phyloP scores from a whole-genome alignment of 1,140 invertebrate genomes.

The Metaphire vulgaris region DNA sequence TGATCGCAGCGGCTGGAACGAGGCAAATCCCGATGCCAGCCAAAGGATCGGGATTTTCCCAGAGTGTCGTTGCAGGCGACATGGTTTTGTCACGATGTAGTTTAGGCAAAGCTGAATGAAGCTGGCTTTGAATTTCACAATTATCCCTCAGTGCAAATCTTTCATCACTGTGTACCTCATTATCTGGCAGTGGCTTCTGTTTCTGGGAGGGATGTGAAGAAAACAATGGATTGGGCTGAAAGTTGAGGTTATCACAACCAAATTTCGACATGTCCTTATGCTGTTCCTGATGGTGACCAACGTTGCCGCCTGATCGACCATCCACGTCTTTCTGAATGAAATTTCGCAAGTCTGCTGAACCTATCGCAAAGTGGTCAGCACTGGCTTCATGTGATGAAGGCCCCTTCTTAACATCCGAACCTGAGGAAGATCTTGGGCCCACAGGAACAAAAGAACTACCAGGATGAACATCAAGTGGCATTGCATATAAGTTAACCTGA shows the following conservation, averaged over 20 bases:
- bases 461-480: neutral
- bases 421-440: neutral
- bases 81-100: conserved; percentile 34
- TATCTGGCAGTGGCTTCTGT: neutral
- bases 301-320: too few relatives aligned
- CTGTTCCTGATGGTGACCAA: too few relatives aligned
- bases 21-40: conserved; percentile 37
- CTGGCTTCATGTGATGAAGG: neutral
- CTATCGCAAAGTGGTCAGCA: too few relatives aligned
- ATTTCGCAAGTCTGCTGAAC: neutral
- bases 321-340: too few relatives aligned
- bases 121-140: neutral
- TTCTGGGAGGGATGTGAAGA: too few relatives aligned
- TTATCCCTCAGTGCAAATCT: neutral
- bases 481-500: neutral
- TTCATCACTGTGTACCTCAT: neutral
- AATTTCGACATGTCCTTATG: too few relatives aligned
- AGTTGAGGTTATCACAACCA: too few relatives aligned
- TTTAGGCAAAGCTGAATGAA: neutral
- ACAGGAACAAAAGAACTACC: neutral
- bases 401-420: neutral
- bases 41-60: conserved; percentile 40
- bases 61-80: conserved; percentile 46
- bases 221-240: too few relatives aligned
- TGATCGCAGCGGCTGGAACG: conserved; percentile 39